phyloP scores from a whole-genome alignment of 2,888 invertebrate genomes.

The Lottia scabra region DNA sequence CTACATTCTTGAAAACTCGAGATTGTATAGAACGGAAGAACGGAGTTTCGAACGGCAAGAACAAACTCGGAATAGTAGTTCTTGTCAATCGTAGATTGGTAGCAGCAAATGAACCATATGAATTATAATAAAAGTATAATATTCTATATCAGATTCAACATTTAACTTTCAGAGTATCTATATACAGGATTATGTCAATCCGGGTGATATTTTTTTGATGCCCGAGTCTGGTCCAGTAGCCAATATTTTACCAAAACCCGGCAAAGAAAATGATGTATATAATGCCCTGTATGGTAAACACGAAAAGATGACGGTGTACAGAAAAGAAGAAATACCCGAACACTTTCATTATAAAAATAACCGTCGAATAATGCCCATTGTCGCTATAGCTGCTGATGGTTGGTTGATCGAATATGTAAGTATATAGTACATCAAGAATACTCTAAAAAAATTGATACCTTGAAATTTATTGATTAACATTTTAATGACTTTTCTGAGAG shows the following conservation, averaged over 20 bases:
- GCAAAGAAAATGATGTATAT: conserved; percentile 33
- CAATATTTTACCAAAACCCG: conserved; percentile 37
- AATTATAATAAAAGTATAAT: no score
- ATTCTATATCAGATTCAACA: no score
- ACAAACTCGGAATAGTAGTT: no score
- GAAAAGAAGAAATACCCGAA: conserved; percentile 74
- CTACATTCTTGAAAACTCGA: no score
- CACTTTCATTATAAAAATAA: conserved; percentile 76
- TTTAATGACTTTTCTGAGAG: no score
- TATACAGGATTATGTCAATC: conserved; percentile 31
- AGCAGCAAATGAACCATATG: no score
- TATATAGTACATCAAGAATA: no score
- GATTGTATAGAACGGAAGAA: no score
- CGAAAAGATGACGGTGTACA: conserved; percentile 71
- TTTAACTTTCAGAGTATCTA: conserved; percentile 20
- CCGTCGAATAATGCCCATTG: conserved; percentile 75
- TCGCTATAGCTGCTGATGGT: conserved; percentile 76
- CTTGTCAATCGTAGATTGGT: no score
- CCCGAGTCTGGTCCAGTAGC: conserved; percentile 37
- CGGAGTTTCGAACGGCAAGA: no score
- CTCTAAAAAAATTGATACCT: no score
- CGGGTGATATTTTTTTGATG: conserved; percentile 27
- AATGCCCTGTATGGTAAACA: conserved; percentile 30
- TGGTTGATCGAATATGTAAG: conserved; percentile 67
- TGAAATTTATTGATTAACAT: no score